These are phyloP conservation scores for Trachemys scripta DNA, from an alignment of 2,113 vertebrate species.

Conservation along the genomic window DNA sequence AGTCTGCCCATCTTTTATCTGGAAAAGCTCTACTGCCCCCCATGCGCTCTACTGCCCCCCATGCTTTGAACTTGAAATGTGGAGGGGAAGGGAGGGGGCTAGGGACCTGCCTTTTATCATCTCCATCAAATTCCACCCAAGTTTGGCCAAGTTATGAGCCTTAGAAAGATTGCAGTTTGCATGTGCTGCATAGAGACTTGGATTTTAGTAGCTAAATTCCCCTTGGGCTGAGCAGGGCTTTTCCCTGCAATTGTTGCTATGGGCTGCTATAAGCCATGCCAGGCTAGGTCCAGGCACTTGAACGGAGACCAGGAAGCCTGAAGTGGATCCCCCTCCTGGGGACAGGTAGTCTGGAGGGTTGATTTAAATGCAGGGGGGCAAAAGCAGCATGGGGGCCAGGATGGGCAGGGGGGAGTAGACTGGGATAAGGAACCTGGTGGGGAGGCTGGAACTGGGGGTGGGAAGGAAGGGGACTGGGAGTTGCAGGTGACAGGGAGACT, in stretches of 20 bases:
- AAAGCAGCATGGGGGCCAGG: no score
- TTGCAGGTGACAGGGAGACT: not conserved
- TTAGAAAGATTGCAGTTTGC: not conserved
- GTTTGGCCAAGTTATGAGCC: not conserved
- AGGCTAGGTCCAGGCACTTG: fast-evolving
- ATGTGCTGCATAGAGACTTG: not conserved
- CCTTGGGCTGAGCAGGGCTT: fast-evolving
- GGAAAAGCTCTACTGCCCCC: not conserved
- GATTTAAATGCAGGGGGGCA: not conserved
- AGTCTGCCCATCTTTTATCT: not conserved
- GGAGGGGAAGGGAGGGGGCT: not conserved
- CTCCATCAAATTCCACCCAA: not conserved
- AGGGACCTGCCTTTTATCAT: not conserved
- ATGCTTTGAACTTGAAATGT: fast-evolving
- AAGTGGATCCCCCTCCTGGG: not conserved
- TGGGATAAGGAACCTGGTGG: not conserved
- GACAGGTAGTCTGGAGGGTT: not conserved
- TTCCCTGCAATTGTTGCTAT: fast-evolving
- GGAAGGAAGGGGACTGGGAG: not conserved
- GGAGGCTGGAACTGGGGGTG: not conserved
- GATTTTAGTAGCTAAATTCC: not conserved
- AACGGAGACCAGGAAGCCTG: not conserved
- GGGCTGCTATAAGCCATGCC: fast-evolving
- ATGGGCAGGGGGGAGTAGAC: no score
- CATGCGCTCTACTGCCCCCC: not conserved